Base-by-base conservation (phyloP, 2,888 invertebrate species). In the Dyspetes luteomarginatus region DNA sequence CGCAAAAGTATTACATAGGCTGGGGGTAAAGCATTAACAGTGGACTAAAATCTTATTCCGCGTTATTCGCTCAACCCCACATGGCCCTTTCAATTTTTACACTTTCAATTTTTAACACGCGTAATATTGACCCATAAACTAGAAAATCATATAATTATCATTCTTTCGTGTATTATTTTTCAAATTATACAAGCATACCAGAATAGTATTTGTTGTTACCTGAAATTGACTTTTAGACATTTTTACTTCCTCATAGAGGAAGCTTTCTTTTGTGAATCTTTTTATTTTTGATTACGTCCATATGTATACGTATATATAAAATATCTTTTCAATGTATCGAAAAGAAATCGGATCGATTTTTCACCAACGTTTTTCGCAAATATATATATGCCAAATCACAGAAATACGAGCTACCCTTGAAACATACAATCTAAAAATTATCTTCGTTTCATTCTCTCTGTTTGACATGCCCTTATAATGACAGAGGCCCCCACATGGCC, bases 401-500 rank as follows among this genome's bases (percentile, higher is more conserved):
- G 7, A 7, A 30, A 30, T 4, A 30, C 30, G 30, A 30, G 7
- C 30, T 30, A 30, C 30, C 30, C 7, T n/a, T n/a, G n/a, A n/a
- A n/a, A n/a, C n/a, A n/a, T n/a, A n/a, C n/a, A n/a, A n/a, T n/a
- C n/a, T n/a, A n/a, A n/a, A n/a, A n/a, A n/a, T n/a, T n/a, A n/a
- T n/a, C n/a, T n/a, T n/a, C n/a, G n/a, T n/a, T n/a, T n/a, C n/a
- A 4, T 45, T 45, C 45, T 68, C 30, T 19, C 52, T 48, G 19
- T 71, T 62, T 30, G 36, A 62, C 50, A 28, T 36, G 36, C 26
- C 56, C 55, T 79, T 69, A 24, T 5, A 65, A 28, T 56, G 67
- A 30, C 36, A 17, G 36, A 45, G 17, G 48, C n/a, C 36, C 12
- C 12, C 12, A 12, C 12, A 36, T 36, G 36, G 12, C 9, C 3